Evolutionary conservation across 1,140 invertebrate species (phyloP), one percentile per base, ranked within the genome.

Genomic region (Hypsibius dujardini): DNA sequence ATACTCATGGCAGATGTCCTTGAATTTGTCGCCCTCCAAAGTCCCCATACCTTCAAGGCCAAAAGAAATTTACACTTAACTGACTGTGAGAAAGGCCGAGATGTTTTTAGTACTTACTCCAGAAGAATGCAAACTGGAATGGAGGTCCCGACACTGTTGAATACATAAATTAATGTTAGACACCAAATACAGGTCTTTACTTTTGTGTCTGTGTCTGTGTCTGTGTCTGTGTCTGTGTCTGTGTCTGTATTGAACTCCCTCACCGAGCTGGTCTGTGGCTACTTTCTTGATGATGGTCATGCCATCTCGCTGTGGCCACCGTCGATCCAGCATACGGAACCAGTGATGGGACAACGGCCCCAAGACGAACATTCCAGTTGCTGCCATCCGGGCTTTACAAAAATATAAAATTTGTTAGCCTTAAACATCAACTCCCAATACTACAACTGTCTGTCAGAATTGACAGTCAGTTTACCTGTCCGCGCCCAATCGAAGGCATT

Each of bases 61-160:
- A 7, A 56, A 7, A n/a, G n/a, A 7, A 7, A 56, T 56, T 7
- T 56, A 56, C 50, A 56, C n/a, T 7, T 56, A 56, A 7, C 7
- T 56, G n/a, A 56, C 50, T 56, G 50, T 56, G 7, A 7, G 7
- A 56, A 56, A 56, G 50, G 7, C n/a, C 50, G n/a, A 56, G n/a
- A 56, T 56, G n/a, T n/a, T n/a, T n/a, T n/a, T n/a, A n/a, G n/a
- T 56, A 56, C 50, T 56, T 56, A 67, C 62, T 67, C 62, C 62
- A 67, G 62, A 67, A 67, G 42, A 67, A 67, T 12, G 62, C 62
- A 42, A 67, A 67, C 62, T 67, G 62, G 62, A 67, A 67, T 42
- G 62, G 7, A 3, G 62, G 62, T 3, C 62, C 62, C 12, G 62
- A 67, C n/a, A n/a, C n/a, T n/a, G n/a, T n/a, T n/a, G n/a, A n/a